Evolutionary conservation across 2,888 invertebrate species (phyloP).

Genomic region (Siphlonurus alternatus): DNA sequence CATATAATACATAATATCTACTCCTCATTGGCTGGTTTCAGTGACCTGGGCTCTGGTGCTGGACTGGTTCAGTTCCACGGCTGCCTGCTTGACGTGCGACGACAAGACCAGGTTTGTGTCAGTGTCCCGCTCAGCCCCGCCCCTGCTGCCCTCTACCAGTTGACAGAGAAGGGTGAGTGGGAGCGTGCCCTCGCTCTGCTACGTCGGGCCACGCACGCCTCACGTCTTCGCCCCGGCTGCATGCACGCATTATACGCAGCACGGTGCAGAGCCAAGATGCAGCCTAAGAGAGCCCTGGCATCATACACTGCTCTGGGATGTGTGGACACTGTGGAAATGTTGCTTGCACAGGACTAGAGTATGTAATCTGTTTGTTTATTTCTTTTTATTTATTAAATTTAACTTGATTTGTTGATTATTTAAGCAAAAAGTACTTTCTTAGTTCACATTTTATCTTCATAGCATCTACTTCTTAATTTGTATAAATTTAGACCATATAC

Average conservation of each 20-base stretch:
- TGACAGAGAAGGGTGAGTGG: neutral
- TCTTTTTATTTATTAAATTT: too few species aligned
- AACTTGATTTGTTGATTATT: too few species aligned
- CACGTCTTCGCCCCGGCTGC: neutral
- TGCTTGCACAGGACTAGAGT: neutral
- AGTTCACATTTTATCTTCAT: too few species aligned
- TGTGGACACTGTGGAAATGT: neutral
- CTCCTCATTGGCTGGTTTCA: too few species aligned
- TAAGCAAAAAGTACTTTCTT: too few species aligned
- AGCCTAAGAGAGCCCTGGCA: neutral
- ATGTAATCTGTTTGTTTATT: too few species aligned
- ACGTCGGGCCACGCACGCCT: neutral
- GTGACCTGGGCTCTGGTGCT: neutral
- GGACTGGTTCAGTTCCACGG: neutral
- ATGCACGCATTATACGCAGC: neutral
- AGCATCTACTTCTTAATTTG: too few species aligned
- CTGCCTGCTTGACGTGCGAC: neutral
- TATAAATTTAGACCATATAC: too few species aligned
- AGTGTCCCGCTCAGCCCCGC: neutral
- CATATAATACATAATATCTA: too few species aligned
- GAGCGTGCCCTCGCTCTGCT: neutral
- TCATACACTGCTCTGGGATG: neutral
- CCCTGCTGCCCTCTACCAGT: neutral
- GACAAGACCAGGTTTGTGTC: neutral
- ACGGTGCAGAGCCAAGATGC: neutral